These are phyloP conservation scores for Coleophora flavipennella DNA, from an alignment of 2,888 invertebrate genomes.

Conservation along the genomic window DNA sequence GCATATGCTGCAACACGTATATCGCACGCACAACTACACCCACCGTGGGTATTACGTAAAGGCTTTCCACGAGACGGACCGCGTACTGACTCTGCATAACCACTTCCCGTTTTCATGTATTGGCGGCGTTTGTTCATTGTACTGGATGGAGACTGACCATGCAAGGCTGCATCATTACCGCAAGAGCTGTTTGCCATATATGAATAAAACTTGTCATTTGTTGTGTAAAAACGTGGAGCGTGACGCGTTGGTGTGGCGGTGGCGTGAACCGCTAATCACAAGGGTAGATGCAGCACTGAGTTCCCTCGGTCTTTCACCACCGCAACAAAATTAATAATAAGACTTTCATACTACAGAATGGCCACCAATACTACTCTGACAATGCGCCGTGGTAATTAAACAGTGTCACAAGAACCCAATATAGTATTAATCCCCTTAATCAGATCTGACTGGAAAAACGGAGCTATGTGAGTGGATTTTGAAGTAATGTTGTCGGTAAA, in stretches of 20 bases:
- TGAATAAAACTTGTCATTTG: conserved; percentile 89
- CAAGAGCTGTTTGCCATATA: conserved; percentile 89
- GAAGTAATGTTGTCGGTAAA: too few relatives aligned
- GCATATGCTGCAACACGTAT: conserved; percentile 95
- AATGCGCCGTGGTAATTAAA: too few relatives aligned
- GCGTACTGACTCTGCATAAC: conserved; percentile 91
- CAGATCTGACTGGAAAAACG: too few relatives aligned
- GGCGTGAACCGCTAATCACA: conserved; percentile 81
- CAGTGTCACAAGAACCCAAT: too few relatives aligned
- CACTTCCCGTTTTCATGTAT: conserved; percentile 93
- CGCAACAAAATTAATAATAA: too few relatives aligned
- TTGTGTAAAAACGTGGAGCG: conserved; percentile 85
- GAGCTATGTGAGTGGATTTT: too few relatives aligned
- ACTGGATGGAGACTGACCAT: conserved; percentile 83
- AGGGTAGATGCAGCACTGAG: conserved; percentile 80
- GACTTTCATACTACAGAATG: too few relatives aligned
- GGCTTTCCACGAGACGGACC: conserved; percentile 93
- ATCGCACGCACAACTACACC: conserved; percentile 90
- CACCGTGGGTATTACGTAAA: conserved; percentile 94
- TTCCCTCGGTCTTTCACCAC: conserved; percentile 79
- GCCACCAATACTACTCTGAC: too few relatives aligned
- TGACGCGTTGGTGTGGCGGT: conserved; percentile 91
- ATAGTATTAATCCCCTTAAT: too few relatives aligned
- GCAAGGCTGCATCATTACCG: conserved; percentile 97
- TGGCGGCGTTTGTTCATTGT: conserved; percentile 87